Percentiles rank a stretch among this genome's conserved stretches.
These are phyloP conservation scores for Pleuronectes platessa DNA, from an alignment of 2,113 vertebrate species.

Conservation along the genomic window DNA sequence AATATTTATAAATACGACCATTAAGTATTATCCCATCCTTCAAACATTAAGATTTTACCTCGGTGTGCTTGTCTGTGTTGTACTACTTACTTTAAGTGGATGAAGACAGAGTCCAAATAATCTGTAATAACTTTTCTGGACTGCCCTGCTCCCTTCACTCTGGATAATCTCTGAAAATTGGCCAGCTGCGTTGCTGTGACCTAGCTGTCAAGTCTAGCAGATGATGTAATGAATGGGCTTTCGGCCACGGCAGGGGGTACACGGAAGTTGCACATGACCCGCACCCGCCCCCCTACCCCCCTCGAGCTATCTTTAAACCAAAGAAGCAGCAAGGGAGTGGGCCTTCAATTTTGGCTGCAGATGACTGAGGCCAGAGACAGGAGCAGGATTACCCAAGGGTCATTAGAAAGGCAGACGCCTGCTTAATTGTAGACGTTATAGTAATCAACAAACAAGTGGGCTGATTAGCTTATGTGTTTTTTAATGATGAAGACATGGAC, in stretches of 20 bases:
- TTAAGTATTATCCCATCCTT: background rate
- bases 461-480: background rate
- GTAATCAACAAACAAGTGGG: background rate
- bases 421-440: slow-evolving; percentile 7
- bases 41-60: background rate
- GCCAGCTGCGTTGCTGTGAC: slow-evolving; percentile 16
- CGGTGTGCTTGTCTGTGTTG: background rate
- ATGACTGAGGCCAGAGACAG: slow-evolving; percentile 59
- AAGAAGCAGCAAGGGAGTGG: slow-evolving; percentile 57
- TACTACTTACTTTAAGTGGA: slow-evolving; percentile 14
- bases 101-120: slow-evolving; percentile 22
- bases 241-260: background rate
- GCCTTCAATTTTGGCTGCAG: slow-evolving; percentile 68
- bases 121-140: slow-evolving; percentile 42
- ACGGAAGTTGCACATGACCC: slow-evolving; percentile 21
- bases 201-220: slow-evolving; percentile 56
- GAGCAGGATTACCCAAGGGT: slow-evolving; percentile 56
- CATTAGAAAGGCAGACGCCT: slow-evolving; percentile 21
- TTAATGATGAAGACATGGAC: background rate
- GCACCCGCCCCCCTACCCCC: slow-evolving; percentile 20
- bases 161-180: slow-evolving; percentile 63
- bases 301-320: slow-evolving; percentile 75
- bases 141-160: slow-evolving; percentile 15
- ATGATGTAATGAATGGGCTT: slow-evolving; percentile 58
- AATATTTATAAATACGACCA: too few species aligned